Conservation (phyloP, 2,113 vertebrate genomes). For the Gallinago undulata region DNA sequence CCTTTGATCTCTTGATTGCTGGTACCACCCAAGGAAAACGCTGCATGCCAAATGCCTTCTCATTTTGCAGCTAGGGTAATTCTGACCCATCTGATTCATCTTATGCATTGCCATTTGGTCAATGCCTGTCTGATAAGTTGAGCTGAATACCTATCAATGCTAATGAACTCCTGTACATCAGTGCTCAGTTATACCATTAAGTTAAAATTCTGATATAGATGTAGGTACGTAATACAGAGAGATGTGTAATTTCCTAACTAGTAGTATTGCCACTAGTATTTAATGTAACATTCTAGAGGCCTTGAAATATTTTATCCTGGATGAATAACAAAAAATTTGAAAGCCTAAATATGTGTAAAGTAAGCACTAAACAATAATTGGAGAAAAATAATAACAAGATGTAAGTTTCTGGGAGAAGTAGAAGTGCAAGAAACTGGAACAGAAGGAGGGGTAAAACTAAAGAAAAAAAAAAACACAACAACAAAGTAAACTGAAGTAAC, state of each 20-base stretch:
- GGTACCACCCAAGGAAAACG: not conserved
- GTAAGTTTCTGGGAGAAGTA: not conserved
- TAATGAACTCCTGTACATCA: not conserved
- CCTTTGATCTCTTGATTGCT: not conserved
- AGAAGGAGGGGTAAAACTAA: not conserved
- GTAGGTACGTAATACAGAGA: not conserved
- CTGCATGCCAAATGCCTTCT: not conserved
- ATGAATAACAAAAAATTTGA: not conserved
- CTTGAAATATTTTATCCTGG: not conserved
- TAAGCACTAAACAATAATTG: not conserved
- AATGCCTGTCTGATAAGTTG: not conserved
- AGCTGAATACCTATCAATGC: not conserved
- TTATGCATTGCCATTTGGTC: not conserved
- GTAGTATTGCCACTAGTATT: not conserved
- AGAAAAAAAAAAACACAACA: not conserved
- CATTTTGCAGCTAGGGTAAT: not conserved
- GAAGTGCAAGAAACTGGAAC: not conserved
- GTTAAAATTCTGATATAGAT: not conserved
- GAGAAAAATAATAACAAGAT: not conserved
- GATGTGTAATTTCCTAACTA: not conserved
- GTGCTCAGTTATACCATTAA: not conserved
- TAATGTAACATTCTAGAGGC: not conserved
- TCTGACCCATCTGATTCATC: not conserved
- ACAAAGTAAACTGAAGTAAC: not conserved
- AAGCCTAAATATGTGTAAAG: not conserved